Percentiles rank a stretch among this genome's conserved stretches.
phyloP scores from a whole-genome alignment of 2,888 invertebrate species.

The Melipona beecheii region DNA sequence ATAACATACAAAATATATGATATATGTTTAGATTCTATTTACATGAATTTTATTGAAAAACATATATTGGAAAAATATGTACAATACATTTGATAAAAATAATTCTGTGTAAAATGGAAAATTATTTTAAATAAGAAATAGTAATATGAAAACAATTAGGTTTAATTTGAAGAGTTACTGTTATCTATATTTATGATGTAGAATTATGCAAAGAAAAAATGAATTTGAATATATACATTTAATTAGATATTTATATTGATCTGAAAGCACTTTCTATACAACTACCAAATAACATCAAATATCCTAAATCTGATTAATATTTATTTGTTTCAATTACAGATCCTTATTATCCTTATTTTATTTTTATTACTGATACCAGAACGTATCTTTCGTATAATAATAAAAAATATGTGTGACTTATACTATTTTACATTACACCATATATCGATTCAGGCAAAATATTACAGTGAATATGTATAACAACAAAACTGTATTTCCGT shows the following conservation, averaged over 20 bases:
- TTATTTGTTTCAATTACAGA: constrained; percentile 33
- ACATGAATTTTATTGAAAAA: constrained; percentile 3
- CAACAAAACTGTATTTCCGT: constrained; percentile 1
- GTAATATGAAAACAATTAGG: no score
- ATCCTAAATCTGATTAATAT: constrained; percentile 23
- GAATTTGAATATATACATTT: constrained; percentile 35
- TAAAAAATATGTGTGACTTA: constrained; percentile 12
- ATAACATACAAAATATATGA: constrained; percentile 11
- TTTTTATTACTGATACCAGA: constrained; percentile 26
- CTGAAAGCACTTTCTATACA: constrained; percentile 14
- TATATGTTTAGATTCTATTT: constrained; percentile 11
- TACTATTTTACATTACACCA: constrained; percentile 37
- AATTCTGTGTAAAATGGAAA: background rate
- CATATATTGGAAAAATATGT: background rate
- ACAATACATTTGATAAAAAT: background rate
- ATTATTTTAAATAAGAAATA: background rate
- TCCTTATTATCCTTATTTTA: constrained; percentile 22
- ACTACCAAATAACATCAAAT: constrained; percentile 32
- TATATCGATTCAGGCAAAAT: constrained; percentile 20
- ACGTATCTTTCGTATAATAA: constrained; percentile 30
- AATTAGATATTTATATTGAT: background rate
- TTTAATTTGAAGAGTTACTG: background rate
- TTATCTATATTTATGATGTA: constrained; percentile 7
- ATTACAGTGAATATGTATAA: constrained; percentile 18
- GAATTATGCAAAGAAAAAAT: background rate